Evolutionary conservation across 2,888 invertebrate genomes (phyloP), one percentile per base, ranked within the genome.

Genomic region (Oligia latruncula): DNA sequence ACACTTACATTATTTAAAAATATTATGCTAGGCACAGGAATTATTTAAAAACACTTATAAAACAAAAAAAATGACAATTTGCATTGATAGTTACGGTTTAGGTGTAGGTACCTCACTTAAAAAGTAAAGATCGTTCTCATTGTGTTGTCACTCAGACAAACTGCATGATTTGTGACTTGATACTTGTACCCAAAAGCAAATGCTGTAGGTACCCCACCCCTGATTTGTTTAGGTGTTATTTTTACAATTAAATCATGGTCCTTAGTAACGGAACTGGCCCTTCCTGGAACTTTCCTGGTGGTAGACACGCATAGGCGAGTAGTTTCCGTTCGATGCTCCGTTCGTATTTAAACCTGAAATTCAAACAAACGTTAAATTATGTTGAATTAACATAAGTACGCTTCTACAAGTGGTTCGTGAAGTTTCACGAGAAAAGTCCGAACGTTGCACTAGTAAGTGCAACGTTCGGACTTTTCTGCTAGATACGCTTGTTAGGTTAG

Each of bases 281-380:
- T 98, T 98, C 92, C 98, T 97, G 84, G 98, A 98, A 91, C 98
- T 97, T 91, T 98, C 98, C 92, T 98, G 98, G 94, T 98, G 98
- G 92, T 98, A 98, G 20, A 98, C 98, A 89, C 98, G 97, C 92
- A 98, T 97, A 1, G 98, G 98, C 29, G 98, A 98, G 92, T 98
- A 98, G 84, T 97, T 98, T 75, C 98, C 98, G 90, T 98, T 98
- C 4, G 97, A 95, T 46, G 94, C 94, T 75, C 97, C 97, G 87
- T 97, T 97, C 46, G 97, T 95, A 92, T 98, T 98, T 93, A 97
- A 95, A 85, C 97, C 98, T 98, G 95, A 70, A 89, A 89, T 79
- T 17, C n/a, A 82, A 62, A 52, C 20, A 74, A 23, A 52, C 23
- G 0, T 46, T 60, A 46, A 40, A n/a, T 72, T 17, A 13, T 49